phyloP scores from a whole-genome alignment of 2,888 invertebrate genomes.

The Mythimna albipuncta region DNA sequence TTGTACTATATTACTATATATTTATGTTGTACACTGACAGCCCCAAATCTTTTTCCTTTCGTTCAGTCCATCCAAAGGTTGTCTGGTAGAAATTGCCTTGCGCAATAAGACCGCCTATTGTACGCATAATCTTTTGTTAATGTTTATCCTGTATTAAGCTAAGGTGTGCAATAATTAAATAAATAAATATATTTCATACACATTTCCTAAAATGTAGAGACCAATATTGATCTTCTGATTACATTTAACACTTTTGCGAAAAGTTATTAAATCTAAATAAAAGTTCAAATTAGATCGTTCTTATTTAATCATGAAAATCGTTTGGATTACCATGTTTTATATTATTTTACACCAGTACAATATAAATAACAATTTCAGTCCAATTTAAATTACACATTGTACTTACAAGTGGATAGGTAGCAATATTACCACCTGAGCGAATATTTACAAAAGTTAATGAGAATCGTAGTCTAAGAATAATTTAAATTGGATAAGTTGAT shows the following conservation, averaged over 20 bases:
- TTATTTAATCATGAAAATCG: slow-evolving; percentile 57
- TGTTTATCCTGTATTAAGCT: too few relatives aligned
- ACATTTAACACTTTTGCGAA: background rate
- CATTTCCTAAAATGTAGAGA: too few relatives aligned
- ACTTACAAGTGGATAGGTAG: slow-evolving; percentile 2
- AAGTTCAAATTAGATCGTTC: slow-evolving; percentile 33
- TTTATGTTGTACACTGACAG: too few relatives aligned
- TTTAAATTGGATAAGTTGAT: slow-evolving; percentile 16
- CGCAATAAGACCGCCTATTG: too few relatives aligned
- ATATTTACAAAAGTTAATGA: slow-evolving; percentile 33
- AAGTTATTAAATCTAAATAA: slow-evolving; percentile 25
- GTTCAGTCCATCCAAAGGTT: too few relatives aligned
- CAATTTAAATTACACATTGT: slow-evolving; percentile 38
- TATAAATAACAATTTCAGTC: slow-evolving; percentile 34
- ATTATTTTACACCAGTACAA: slow-evolving; percentile 10
- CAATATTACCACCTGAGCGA: background rate
- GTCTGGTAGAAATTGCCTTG: too few relatives aligned
- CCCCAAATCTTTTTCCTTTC: too few relatives aligned
- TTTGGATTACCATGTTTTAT: slow-evolving; percentile 38
- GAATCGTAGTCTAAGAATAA: slow-evolving; percentile 17
- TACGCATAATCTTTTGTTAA: too few relatives aligned
- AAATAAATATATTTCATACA: too few relatives aligned
- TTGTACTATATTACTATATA: too few relatives aligned
- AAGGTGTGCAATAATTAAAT: too few relatives aligned
- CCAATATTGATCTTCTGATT: too few relatives aligned